Percentiles rank a stretch among this genome's conserved stretches.
Evolutionary conservation across 2,888 invertebrate species (phyloP).

Genomic region (Agrotis clavis): DNA sequence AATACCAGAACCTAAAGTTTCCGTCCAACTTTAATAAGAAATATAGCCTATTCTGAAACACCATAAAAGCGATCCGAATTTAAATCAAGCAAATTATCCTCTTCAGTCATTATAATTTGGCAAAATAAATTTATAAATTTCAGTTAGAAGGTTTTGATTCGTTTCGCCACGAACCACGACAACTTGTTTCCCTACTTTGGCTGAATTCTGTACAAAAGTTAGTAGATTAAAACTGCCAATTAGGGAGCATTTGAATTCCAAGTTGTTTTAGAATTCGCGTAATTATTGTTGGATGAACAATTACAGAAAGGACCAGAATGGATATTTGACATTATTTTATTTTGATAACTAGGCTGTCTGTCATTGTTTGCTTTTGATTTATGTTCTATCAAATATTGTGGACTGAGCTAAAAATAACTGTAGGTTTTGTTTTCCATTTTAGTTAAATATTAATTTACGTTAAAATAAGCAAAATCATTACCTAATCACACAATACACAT

Average conservation of each 20-base stretch:
- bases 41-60: conserved; percentile 68
- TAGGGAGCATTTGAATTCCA: conserved; percentile 89
- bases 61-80: conserved; percentile 75
- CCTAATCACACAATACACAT: background rate
- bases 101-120: conserved; percentile 81
- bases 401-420: background rate
- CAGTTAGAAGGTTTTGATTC: conserved; percentile 86
- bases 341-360: conserved; percentile 57
- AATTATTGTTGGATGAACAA: conserved; percentile 89
- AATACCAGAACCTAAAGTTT: conserved; percentile 31
- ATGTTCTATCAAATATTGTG: background rate
- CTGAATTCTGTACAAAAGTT: conserved; percentile 89
- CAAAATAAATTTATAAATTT: conserved; percentile 86
- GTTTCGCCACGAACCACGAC: conserved; percentile 87
- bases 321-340: conserved; percentile 80
- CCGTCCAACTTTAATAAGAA: conserved; percentile 65
- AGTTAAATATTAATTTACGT: background rate
- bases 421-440: background rate
- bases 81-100: conserved; percentile 82
- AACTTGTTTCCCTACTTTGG: conserved; percentile 88
- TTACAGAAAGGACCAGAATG: conserved; percentile 79
- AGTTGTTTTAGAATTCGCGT: conserved; percentile 89
- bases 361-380: conserved; percentile 19
- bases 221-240: conserved; percentile 91
- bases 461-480: background rate